Percentiles rank a stretch among this genome's conserved stretches.
phyloP scores from a whole-genome alignment of 2,888 invertebrate species.

The Drosophila acutilabella region DNA sequence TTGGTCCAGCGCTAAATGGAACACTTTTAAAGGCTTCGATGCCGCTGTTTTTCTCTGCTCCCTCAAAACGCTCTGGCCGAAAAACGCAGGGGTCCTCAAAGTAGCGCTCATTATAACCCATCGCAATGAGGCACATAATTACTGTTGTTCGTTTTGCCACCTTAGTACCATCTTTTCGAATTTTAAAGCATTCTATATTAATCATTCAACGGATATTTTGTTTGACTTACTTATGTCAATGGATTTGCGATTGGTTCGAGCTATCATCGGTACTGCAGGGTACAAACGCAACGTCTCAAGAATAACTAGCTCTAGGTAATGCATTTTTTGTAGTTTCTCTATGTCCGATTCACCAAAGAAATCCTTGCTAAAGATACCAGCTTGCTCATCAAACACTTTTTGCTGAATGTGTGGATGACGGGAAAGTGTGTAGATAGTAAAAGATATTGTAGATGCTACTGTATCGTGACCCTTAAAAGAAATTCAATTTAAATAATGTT shows the following conservation, averaged over 20 bases:
- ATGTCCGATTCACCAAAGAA: slow-evolving; percentile 40
- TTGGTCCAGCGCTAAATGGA: slow-evolving; percentile 88
- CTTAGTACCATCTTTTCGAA: slow-evolving; percentile 71
- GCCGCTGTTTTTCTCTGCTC: slow-evolving; percentile 32
- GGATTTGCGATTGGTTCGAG: slow-evolving; percentile 74
- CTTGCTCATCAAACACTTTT: slow-evolving; percentile 86
- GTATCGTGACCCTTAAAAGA: slow-evolving; percentile 86
- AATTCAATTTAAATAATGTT: background rate
- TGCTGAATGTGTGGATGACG: slow-evolving; percentile 86
- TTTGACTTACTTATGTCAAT: slow-evolving; percentile 78
- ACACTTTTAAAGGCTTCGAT: slow-evolving; percentile 86
- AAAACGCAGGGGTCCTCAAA: slow-evolving; percentile 78
- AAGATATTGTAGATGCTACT: slow-evolving; percentile 86
- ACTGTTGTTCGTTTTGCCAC: slow-evolving; percentile 81
- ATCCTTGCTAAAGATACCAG: slow-evolving; percentile 84
- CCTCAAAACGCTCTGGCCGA: slow-evolving; percentile 85
- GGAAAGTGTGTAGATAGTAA: slow-evolving; percentile 86
- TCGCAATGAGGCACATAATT: slow-evolving; percentile 78
- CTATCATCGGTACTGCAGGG: slow-evolving; percentile 80
- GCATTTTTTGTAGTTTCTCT: slow-evolving; percentile 62
- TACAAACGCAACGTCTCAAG: slow-evolving; percentile 77
- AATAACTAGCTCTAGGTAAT: slow-evolving; percentile 77
- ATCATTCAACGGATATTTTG: accelerated
- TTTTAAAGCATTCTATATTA: background rate
- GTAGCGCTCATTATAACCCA: slow-evolving; percentile 81